Conservation (phyloP, 2,113 vertebrate genomes). For the Hippocampus comes region DNA sequence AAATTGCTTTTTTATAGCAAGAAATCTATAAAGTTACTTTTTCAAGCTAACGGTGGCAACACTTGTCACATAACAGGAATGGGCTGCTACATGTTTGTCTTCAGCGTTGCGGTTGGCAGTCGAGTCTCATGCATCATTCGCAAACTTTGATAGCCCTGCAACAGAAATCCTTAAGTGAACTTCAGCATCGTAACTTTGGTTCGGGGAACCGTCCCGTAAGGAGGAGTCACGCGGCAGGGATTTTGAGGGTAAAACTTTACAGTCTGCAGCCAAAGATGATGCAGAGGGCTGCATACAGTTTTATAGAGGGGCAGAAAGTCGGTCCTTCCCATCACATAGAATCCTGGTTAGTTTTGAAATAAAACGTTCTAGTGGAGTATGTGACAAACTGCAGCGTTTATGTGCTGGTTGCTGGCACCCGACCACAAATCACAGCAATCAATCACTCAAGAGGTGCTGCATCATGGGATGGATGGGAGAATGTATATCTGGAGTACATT, state of each 20-base stretch:
- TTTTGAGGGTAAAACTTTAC: neutral
- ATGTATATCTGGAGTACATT: neutral
- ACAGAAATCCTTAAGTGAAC: slow-evolving; percentile 14
- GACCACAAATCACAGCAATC: neutral
- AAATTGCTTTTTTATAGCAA: too few species aligned
- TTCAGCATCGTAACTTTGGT: neutral
- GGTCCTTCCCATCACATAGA: neutral
- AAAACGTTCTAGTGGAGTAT: neutral
- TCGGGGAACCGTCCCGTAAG: neutral
- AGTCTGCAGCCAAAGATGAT: slow-evolving; percentile 4
- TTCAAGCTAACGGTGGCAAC: too few species aligned
- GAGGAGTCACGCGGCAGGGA: neutral
- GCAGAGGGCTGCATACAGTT: neutral
- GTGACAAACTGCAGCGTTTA: slow-evolving; percentile 1
- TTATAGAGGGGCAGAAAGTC: neutral
- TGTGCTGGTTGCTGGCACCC: neutral
- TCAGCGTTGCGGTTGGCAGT: slow-evolving; percentile 5
- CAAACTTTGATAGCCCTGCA: slow-evolving; percentile 18
- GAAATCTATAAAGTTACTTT: too few species aligned
- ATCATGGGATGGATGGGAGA: neutral
- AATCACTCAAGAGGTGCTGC: neutral
- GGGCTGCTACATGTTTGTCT: neutral
- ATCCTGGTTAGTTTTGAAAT: neutral
- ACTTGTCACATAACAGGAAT: slow-evolving; percentile 21
- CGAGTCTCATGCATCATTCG: slow-evolving; percentile 5